Base-by-base conservation (phyloP, 2,797 vertebrate species). In the Smutsia gigantea region DNA sequence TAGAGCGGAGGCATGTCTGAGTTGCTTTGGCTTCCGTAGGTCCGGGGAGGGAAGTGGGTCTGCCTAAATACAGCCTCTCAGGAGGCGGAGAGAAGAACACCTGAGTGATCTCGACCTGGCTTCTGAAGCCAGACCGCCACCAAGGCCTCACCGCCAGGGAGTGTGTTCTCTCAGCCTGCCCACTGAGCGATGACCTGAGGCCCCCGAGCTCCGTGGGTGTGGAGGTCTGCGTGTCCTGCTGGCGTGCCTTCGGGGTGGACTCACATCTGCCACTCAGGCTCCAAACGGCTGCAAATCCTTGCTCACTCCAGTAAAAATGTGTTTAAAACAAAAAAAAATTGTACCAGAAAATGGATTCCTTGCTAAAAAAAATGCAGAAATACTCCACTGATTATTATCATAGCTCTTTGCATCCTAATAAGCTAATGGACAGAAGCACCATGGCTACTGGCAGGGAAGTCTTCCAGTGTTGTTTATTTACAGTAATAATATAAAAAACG, bases 261-360 rank as follows among this genome's bases (percentile, higher is more conserved):
- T 46, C 42, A 46, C 92, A 7, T 90, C 97, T 7, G 98, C 96
- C 61, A 99, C 46, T 0, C 96, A 97, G 75, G 98, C 98, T 59
- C 99, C 99, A 96, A 99, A 99, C 4, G 97, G 97, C 95, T 97
- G 95, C 96, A 99, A 98, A 69, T 99, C 98, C 66, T 81, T 93
- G 49, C 97, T 96, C 42, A 98, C 97, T 78, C 98, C 90, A 82
- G 97, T 82, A 88, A 98, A 96, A 0, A 98, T 75, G 98, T 98
- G 72, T 57, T 93, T 87, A 78, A 96, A 89, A n/a, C 46, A 51
- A 68, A 46, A 57, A n/a, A 59, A 78, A 14, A 25, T 3, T 23
- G 18, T 37, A 79, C 7, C 21, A 23, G 61, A 63, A 84, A 46
- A 14, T 63, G 27, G 53, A 75, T 53, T 51, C 29, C 34, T 46